phyloP scores from a whole-genome alignment of 2,888 invertebrate genomes.

The Himalopsyche anomala region DNA sequence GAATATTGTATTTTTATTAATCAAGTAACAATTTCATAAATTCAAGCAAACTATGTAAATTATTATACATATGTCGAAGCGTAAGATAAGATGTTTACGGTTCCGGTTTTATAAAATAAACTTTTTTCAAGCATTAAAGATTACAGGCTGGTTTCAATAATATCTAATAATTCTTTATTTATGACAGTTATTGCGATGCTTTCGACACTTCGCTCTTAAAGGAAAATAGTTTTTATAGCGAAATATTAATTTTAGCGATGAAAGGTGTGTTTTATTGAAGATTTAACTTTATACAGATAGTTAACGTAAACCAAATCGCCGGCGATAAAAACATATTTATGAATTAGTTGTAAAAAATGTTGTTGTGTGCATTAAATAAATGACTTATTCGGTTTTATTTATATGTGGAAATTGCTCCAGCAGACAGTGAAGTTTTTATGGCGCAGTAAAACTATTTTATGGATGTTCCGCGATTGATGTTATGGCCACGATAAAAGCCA shows the following conservation, averaged over 20 bases:
- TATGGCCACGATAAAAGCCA: conserved; percentile 58
- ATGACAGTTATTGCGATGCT: not conserved
- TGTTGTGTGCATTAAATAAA: conserved; percentile 43
- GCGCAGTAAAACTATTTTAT: conserved; percentile 62
- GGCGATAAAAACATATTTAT: conserved; percentile 38
- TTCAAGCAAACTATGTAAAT: too few species aligned
- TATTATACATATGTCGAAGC: too few species aligned
- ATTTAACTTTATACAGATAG: conserved; percentile 1
- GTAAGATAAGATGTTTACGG: too few species aligned
- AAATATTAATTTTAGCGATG: conserved; percentile 30
- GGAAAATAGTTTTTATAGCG: not conserved
- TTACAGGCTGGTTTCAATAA: too few species aligned
- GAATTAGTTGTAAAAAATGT: conserved; percentile 37
- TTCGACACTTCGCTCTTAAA: conserved; percentile 1
- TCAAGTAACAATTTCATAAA: too few species aligned
- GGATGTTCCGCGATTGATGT: conserved; percentile 59
- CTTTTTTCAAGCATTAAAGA: too few species aligned
- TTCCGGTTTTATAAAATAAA: too few species aligned
- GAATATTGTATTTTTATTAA: too few species aligned
- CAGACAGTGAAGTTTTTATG: conserved; percentile 58
- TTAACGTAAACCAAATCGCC: conserved; percentile 34
- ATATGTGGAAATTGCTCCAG: conserved; percentile 37
- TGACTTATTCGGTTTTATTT: conserved; percentile 44
- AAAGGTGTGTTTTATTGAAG: conserved; percentile 40
- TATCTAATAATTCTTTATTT: too few species aligned